phyloP scores from a whole-genome alignment of 37 sponge, comb jelly and placozoan genomes.

The Chondrosia reniformis region DNA sequence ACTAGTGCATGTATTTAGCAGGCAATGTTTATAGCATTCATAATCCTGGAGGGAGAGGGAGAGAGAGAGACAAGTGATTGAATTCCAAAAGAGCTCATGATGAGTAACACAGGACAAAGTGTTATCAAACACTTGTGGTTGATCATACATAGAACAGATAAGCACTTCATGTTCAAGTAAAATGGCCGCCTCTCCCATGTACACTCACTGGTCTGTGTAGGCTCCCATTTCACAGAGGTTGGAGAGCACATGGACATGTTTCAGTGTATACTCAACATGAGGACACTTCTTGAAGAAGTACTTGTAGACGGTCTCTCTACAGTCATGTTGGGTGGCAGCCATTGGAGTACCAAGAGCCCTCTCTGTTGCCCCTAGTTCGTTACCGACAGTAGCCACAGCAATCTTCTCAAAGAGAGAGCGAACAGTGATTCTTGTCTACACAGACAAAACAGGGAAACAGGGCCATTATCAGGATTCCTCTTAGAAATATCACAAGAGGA shows the following conservation, averaged over 20 bases:
- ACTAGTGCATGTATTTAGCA: neutral
- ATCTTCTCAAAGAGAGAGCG: neutral
- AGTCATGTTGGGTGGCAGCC: neutral
- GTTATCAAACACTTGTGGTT: no score
- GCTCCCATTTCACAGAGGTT: slow-evolving; percentile 49
- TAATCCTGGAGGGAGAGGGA: neutral
- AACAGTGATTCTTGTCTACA: no score
- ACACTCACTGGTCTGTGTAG: neutral
- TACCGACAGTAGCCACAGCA: neutral
- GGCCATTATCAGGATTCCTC: no score
- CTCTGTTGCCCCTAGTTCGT: slow-evolving; percentile 42
- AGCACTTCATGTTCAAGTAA: no score
- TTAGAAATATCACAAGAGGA: no score
- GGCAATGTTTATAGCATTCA: slow-evolving; percentile 18
- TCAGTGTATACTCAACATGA: slow-evolving; percentile 49
- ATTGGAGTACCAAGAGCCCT: slow-evolving; percentile 11
- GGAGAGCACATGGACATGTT: slow-evolving; percentile 32
- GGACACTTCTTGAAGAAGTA: slow-evolving; percentile 6
- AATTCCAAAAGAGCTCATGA: no score
- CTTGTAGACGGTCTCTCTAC: neutral
- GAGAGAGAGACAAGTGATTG: no score
- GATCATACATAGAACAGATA: no score
- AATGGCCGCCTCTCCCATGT: neutral
- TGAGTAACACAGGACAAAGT: no score
- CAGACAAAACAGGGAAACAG: no score